Base-by-base conservation (phyloP, 1,140 invertebrate species). In the Euborellia annulipes region DNA sequence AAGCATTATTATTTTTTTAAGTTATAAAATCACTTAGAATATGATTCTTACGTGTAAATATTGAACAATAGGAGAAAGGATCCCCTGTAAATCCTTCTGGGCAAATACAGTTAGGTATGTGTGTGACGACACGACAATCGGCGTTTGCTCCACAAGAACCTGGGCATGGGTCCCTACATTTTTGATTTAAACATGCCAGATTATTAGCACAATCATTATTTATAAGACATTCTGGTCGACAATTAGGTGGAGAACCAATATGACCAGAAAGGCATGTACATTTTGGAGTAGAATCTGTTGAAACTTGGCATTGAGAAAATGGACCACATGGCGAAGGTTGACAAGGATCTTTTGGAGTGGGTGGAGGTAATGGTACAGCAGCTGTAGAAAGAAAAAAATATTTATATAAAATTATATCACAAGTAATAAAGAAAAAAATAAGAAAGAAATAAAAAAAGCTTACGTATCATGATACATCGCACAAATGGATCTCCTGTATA, bases 101-200 rank as follows among this genome's bases (percentile, higher is more conserved):
- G 60, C 82, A 86, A 27, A 67, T 65, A 58, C 83, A 88, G 50
- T 75, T 73, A 18, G 83, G 75, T 19, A 77, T 69, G 59, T 88
- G 84, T 56, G 78, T 80, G 1, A 82, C 62, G 27, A 85, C 78
- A 45, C 74, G 65, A 59, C 85, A 88, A 22, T 76, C 60, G 1
- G 82, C 75, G 56, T 77, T 75, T 40, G 58, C 56, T 9, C 84
- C 82, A 57, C 85, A 89, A 6, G 79, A 71, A 40, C 82, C 79
- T 1, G 74, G 14, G 55, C 56, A 64, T n/a, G 63, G 60, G 50
- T 62, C 59, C 21, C 52, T 52, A 46, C 62, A 64, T 23, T 58
- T 55, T 40, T 55, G 49, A 14, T 60, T 59, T 6, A 58, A 50
- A 46, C 59, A 61, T 18, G 56, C 57, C 27, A 52, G 44, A 23